phyloP scores from a whole-genome alignment of 2,888 invertebrate genomes.

The Drosophila colorata region DNA sequence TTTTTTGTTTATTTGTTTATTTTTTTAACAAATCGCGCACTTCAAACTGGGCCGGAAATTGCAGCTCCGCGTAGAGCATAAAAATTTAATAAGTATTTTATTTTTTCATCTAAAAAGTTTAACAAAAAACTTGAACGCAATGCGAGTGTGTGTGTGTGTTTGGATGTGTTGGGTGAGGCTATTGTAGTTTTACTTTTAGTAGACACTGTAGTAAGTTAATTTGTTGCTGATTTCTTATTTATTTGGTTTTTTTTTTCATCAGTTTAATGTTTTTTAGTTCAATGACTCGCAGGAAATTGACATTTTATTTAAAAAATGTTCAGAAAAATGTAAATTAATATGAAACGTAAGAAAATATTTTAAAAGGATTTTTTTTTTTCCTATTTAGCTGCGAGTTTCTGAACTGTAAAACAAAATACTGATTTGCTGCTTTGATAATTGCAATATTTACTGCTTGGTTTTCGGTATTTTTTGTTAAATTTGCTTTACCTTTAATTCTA shows the following conservation, averaged over 20 bases:
- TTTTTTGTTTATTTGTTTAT: constrained; percentile 34
- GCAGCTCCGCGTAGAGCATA: constrained; percentile 46
- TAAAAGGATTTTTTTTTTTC: neutral
- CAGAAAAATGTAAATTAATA: neutral
- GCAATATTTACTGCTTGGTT: constrained; percentile 54
- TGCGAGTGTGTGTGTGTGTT: constrained; percentile 48
- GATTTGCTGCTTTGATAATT: constrained; percentile 47
- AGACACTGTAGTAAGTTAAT: constrained; percentile 77
- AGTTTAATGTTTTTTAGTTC: constrained; percentile 41
- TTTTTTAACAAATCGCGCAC: constrained; percentile 69
- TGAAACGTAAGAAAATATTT: neutral
- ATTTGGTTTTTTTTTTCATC: constrained; percentile 29
- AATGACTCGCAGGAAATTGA: constrained; percentile 10
- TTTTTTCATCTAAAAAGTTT: constrained; percentile 26
- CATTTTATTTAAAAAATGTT: no score
- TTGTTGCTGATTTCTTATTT: constrained; percentile 53
- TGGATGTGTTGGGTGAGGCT: constrained; percentile 53
- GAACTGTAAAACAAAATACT: constrained; percentile 39
- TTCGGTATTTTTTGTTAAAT: constrained; percentile 41
- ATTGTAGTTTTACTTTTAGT: constrained; percentile 77
- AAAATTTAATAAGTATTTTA: constrained; percentile 54
- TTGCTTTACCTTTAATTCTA: constrained; percentile 71
- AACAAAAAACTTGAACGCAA: constrained; percentile 60
- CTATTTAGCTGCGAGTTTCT: constrained; percentile 7
- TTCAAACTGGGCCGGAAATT: constrained; percentile 68